A percentile compares a stretch with the other conserved stretches of the same genome.
Evolutionary conservation across 2,888 invertebrate genomes (phyloP).

Genomic region (Congeria kusceri): DNA sequence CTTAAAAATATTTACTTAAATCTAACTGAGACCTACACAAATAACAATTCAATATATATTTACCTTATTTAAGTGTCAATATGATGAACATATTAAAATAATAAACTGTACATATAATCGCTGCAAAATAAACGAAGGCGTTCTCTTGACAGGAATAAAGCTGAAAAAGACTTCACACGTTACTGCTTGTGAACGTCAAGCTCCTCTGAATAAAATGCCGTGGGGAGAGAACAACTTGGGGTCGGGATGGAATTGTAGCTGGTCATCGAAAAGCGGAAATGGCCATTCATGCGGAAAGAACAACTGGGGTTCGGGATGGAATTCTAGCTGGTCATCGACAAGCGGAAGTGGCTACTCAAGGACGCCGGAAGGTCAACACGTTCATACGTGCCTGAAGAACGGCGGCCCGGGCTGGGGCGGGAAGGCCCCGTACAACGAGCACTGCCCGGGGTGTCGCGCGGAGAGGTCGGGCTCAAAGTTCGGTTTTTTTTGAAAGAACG

Average conservation of each 20-base stretch:
- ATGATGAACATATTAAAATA: too few relatives aligned
- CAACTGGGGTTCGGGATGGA: not conserved
- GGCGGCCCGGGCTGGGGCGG: conserved; percentile 1
- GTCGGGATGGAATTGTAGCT: not conserved
- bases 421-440: not conserved
- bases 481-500: not conserved
- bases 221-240: not conserved
- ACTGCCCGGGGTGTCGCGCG: conserved; percentile 16
- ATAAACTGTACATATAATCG: too few relatives aligned
- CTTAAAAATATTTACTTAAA: too few relatives aligned
- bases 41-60: too few relatives aligned
- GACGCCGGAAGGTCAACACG: not conserved
- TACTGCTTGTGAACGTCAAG: too few relatives aligned
- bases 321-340: not conserved
- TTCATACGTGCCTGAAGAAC: not conserved
- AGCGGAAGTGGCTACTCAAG: not conserved
- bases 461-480: not conserved
- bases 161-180: too few relatives aligned
- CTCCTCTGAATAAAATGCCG: too few relatives aligned
- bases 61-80: too few relatives aligned
- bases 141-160: too few relatives aligned
- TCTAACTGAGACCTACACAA: too few relatives aligned
- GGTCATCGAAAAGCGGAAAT: not conserved
- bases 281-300: too few relatives aligned
- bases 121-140: too few relatives aligned